These are phyloP conservation scores for Pterostichus niger DNA, from an alignment of 2,888 invertebrate genomes.

Conservation along the genomic window DNA sequence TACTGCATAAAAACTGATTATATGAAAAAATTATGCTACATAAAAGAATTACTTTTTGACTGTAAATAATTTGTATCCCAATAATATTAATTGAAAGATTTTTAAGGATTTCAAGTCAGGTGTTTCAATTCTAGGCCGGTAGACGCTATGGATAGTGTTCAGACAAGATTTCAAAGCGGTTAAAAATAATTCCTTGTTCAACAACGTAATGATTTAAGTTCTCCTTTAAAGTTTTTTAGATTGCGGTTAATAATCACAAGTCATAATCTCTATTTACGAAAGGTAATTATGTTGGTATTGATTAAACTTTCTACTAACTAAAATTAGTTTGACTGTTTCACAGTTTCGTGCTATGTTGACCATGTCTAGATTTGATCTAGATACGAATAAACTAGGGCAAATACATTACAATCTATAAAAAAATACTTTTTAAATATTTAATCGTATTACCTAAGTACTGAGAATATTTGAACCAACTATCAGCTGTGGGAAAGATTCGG, in stretches of 20 bases:
- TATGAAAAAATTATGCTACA: too few relatives aligned
- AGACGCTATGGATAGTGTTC: background rate
- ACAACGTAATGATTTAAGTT: background rate
- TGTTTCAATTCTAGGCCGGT: too few relatives aligned
- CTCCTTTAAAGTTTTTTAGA: background rate
- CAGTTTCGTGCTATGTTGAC: conserved; percentile 9
- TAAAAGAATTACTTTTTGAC: too few relatives aligned
- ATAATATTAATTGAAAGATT: too few relatives aligned
- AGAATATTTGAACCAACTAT: conserved; percentile 91
- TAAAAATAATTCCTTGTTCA: background rate
- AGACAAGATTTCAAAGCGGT: too few relatives aligned
- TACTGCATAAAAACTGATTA: too few relatives aligned
- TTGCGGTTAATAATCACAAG: background rate
- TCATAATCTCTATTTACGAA: conserved; percentile 9
- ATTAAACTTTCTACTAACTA: conserved; percentile 21
- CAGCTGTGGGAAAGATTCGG: conserved; percentile 92
- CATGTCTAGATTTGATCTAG: background rate
- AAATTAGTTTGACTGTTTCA: conserved; percentile 27
- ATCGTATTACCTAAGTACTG: conserved; percentile 83
- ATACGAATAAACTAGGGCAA: background rate
- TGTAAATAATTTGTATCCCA: too few relatives aligned
- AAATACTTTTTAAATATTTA: background rate
- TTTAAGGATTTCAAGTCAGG: too few relatives aligned
- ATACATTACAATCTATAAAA: background rate
- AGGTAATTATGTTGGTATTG: conserved; percentile 15